These are phyloP conservation scores for Acanthis flammea DNA, from an alignment of 2,797 vertebrate genomes.

Conservation along the genomic window DNA sequence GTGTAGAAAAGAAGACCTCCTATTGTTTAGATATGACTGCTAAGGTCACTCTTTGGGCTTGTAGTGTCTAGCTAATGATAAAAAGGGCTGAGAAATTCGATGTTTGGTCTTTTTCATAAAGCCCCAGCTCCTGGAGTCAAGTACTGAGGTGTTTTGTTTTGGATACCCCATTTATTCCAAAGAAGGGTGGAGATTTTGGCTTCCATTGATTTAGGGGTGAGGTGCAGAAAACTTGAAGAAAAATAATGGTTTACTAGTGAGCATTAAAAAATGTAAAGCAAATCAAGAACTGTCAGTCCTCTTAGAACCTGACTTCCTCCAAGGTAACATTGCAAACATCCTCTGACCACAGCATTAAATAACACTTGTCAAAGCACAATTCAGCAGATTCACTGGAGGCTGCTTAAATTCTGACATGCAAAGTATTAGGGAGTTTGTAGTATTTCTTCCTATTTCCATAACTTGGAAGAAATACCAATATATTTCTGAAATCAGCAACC, in stretches of 20 bases:
- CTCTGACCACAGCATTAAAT: not conserved
- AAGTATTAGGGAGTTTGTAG: not conserved
- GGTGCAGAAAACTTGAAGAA: not conserved
- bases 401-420: not conserved
- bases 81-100: not conserved
- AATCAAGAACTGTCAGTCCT: not conserved
- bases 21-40: not conserved
- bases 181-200: not conserved
- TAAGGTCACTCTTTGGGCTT: not conserved
- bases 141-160: not conserved
- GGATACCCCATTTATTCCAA: not conserved
- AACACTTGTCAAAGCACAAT: not conserved
- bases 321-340: not conserved
- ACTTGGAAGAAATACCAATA: not conserved
- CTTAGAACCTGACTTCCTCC: not conserved
- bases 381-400: not conserved
- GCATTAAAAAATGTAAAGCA: not conserved
- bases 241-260: not conserved
- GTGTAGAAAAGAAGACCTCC: not conserved
- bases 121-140: not conserved
- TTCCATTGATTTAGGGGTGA: not conserved
- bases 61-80: not conserved
- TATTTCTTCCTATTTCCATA: not conserved
- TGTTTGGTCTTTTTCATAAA: not conserved
- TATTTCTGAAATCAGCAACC: not conserved